These are phyloP conservation scores for Neuroterus valhalla DNA, from an alignment of 1,140 invertebrate species.

Conservation along the genomic window DNA sequence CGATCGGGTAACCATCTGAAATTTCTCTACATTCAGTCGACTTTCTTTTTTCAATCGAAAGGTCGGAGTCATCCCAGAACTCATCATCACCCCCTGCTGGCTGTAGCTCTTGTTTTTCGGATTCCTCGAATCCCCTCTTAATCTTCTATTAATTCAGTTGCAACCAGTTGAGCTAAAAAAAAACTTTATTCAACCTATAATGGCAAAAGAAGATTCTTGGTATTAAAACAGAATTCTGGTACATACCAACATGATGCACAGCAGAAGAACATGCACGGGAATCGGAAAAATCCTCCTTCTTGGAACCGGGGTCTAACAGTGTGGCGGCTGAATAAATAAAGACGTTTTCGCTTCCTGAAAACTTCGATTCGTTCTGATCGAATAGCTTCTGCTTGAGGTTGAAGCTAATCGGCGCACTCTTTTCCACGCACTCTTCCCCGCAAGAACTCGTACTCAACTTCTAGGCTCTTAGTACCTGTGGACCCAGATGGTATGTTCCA, in stretches of 20 bases:
- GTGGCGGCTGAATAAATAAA: conserved; percentile 52
- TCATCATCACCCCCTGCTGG: no score
- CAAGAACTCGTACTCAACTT: neutral
- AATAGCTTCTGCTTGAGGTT: neutral
- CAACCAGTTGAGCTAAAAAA: neutral
- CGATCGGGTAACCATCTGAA: no score
- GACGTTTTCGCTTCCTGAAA: neutral
- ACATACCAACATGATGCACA: neutral
- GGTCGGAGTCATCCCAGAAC: no score
- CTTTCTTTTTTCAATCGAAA: no score
- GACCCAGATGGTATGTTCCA: neutral
- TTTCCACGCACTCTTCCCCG: neutral
- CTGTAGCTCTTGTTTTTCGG: no score
- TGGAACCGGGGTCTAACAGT: conserved; percentile 64
- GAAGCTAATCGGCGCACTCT: neutral
- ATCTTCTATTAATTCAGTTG: no score
- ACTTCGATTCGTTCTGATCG: neutral
- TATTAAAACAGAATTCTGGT: neutral
- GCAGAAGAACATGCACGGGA: neutral
- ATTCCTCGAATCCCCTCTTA: no score
- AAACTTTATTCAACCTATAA: neutral
- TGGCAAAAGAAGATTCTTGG: neutral
- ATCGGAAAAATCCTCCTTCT: conserved; percentile 42
- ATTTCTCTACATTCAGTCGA: no score
- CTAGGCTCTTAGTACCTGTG: neutral